Evolutionary conservation across 1,140 invertebrate species (phyloP), one percentile per base, ranked within the genome.

Genomic region (Xylocopa sonorina): DNA sequence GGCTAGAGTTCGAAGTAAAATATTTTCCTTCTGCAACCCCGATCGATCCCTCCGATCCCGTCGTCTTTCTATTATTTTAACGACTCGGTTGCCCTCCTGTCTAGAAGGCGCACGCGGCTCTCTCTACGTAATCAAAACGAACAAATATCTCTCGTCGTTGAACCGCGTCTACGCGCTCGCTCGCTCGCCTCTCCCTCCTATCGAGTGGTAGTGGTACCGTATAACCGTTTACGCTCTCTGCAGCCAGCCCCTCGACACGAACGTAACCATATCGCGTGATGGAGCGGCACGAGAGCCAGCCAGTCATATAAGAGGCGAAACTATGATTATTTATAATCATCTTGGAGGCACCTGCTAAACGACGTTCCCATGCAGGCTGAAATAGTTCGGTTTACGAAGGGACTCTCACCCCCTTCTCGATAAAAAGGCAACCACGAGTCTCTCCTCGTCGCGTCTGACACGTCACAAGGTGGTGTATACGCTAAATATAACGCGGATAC

Each of bases 301-400:
- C 27, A 48, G 48, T 29, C 38, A 21, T 55, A 50, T 63, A 55
- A 75, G 53, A 84, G 83, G 34, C 60, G 51, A 69, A 71, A 67
- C 81, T 60, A 57, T 84, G 83, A 89, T 89, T 90, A 90, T 90
- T 90, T 90, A 89, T 89, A 90, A 90, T 89, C 88, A 74, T 80
- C 58, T 41, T 53, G 34, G 53, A 80, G 86, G 85, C 88, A 90
- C 89, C 89, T 90, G 89, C 89, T 82, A 68, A 84, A 86, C 74
- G 78, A 58, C 77, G 83, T 90, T 90, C 89, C 88, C 89, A 90
- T 87, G 89, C 88, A 74, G 83, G 83, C 81, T 80, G 80, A 90
- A 90, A 90, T 90, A 90, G 87, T 83, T 58, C 57, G 51, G 79
- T 71, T 66, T 51, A 75, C 64, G 79, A 79, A 69, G 63, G 78